phyloP scores from a whole-genome alignment of 2,113 vertebrate species.

The Scomber colias region DNA sequence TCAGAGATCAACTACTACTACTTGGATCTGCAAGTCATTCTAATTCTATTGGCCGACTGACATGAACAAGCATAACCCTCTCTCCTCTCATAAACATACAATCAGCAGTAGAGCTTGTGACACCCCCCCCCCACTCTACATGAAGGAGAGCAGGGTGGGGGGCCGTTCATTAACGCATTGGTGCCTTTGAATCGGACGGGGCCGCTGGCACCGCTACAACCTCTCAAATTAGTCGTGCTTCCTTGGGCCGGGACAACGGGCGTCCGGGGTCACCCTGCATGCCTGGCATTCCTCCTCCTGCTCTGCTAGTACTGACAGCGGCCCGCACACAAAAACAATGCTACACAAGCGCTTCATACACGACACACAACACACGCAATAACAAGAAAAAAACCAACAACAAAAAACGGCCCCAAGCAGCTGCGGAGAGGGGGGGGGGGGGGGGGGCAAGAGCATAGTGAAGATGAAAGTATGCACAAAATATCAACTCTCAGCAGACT shows the following conservation, averaged over 20 bases:
- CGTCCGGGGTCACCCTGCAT: constrained; percentile 71
- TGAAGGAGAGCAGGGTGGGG: constrained; percentile 30
- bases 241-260: constrained; percentile 74
- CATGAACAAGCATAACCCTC: not conserved
- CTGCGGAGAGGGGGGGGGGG: not conserved
- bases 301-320: constrained; percentile 29
- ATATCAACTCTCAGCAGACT: not conserved
- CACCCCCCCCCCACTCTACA: not conserved
- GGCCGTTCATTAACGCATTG: constrained; percentile 61
- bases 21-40: not conserved
- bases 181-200: constrained; percentile 57
- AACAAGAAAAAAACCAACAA: no score
- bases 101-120: constrained; percentile 22
- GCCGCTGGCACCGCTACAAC: constrained; percentile 65
- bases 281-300: constrained; percentile 73
- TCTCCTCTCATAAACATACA: not conserved
- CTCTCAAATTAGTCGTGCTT: constrained; percentile 79
- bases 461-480: not conserved
- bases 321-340: constrained; percentile 34
- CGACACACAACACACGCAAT: not conserved
- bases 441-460: not conserved
- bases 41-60: not conserved
- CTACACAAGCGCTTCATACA: constrained; percentile 5
- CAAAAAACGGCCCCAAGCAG: not conserved
- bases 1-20: not conserved